These are phyloP conservation scores for Acipenser transmontanus DNA, from an alignment of 2,797 vertebrate species.

Conservation along the genomic window DNA sequence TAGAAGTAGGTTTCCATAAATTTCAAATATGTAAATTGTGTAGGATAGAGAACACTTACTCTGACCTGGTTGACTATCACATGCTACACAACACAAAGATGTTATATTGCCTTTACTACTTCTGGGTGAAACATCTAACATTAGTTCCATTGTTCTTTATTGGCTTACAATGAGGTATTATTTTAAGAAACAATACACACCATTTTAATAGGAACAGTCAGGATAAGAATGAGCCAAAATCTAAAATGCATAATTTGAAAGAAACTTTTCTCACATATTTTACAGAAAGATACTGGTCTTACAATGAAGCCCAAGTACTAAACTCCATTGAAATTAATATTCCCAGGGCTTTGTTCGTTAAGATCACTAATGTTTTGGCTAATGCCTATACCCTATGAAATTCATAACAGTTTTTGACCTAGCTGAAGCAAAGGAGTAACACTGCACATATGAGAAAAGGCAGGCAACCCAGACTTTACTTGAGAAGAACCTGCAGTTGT, in stretches of 20 bases:
- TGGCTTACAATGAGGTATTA: conserved; percentile 2
- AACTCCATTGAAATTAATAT: too few relatives aligned
- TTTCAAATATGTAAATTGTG: conserved; percentile 16
- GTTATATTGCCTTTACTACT: conserved; percentile 2
- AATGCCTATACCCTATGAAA: too few relatives aligned
- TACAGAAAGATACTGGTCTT: neutral
- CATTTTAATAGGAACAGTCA: conserved; percentile 1
- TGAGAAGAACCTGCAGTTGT: too few relatives aligned
- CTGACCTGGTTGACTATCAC: conserved; percentile 7
- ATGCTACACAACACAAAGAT: conserved; percentile 6
- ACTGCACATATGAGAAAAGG: too few relatives aligned
- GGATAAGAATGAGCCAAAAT: neutral
- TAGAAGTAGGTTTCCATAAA: conserved; percentile 14
- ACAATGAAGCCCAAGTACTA: too few relatives aligned
- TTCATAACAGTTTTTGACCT: too few relatives aligned
- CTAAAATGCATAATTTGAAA: neutral
- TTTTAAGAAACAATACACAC: conserved; percentile 16
- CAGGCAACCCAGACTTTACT: too few relatives aligned
- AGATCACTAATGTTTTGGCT: too few relatives aligned
- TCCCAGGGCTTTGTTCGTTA: too few relatives aligned
- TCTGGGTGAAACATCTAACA: conserved; percentile 1
- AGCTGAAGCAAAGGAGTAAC: too few relatives aligned
- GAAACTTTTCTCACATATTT: neutral
- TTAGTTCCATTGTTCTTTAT: conserved; percentile 8
- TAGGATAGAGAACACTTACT: conserved; percentile 9